Percentiles rank a stretch among this genome's conserved stretches.
These are phyloP conservation scores for Craniophora ligustri DNA, from an alignment of 2,888 invertebrate genomes.

Conservation along the genomic window DNA sequence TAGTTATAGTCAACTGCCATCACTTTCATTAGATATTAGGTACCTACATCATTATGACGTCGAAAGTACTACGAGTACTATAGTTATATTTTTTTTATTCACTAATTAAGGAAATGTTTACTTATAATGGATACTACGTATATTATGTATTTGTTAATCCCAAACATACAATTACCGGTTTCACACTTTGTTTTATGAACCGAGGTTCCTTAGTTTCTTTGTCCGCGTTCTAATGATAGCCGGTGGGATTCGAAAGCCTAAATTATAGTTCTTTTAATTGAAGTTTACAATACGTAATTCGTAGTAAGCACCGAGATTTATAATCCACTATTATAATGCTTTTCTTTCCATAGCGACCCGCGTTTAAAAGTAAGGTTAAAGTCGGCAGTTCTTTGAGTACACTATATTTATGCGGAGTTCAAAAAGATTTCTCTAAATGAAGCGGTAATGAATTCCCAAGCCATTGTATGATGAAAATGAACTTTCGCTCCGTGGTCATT, in stretches of 20 bases:
- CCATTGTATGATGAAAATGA: slow-evolving; percentile 69
- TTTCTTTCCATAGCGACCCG: slow-evolving; percentile 37
- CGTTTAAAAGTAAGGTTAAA: slow-evolving; percentile 18
- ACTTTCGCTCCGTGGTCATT: slow-evolving; percentile 74
- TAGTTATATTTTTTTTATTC: too few species aligned
- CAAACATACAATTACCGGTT: slow-evolving; percentile 36
- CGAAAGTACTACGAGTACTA: too few species aligned
- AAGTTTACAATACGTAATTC: slow-evolving; percentile 30
- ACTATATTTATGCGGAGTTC: slow-evolving; percentile 50
- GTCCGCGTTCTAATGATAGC: slow-evolving; percentile 36
- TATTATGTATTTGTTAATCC: slow-evolving; percentile 28
- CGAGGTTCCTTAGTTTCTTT: slow-evolving; percentile 44
- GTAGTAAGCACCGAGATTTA: slow-evolving; percentile 9
- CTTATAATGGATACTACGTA: slow-evolving; percentile 24
- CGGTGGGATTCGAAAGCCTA: slow-evolving; percentile 41
- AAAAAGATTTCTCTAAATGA: slow-evolving; percentile 69
- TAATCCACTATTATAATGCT: slow-evolving; percentile 29
- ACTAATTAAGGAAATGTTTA: slow-evolving; percentile 28
- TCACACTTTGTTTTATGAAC: slow-evolving; percentile 44
- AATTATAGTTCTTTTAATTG: slow-evolving; percentile 37
- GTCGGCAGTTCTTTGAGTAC: slow-evolving; percentile 25
- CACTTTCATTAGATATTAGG: neutral
- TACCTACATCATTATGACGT: too few species aligned
- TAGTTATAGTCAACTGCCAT: slow-evolving; percentile 52
- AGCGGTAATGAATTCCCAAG: slow-evolving; percentile 70